Percentiles rank a stretch among this genome's conserved stretches.
phyloP scores from a whole-genome alignment of 2,113 vertebrate species.

The Crypturellus undulatus region DNA sequence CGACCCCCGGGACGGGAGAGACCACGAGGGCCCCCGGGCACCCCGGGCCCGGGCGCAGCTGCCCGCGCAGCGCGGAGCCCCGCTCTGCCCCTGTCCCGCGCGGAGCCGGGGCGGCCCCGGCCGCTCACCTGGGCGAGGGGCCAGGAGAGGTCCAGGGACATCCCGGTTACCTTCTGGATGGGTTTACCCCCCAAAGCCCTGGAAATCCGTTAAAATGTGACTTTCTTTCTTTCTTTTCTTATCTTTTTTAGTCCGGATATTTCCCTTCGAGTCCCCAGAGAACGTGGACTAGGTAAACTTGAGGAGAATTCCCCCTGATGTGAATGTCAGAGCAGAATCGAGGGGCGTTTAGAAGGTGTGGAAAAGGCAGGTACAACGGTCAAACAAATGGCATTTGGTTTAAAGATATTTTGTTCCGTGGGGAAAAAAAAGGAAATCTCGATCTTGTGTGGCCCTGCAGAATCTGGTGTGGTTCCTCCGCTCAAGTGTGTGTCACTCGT shows the following conservation, averaged over 20 bases:
- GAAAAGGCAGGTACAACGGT: not conserved
- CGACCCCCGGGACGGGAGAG: rapidly evolving
- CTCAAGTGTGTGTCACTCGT: rapidly evolving
- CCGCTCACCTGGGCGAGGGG: not conserved
- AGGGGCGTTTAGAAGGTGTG: not conserved
- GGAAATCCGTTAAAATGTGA: slow-evolving; percentile 36
- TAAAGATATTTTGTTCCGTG: not conserved
- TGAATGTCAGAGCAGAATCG: not conserved
- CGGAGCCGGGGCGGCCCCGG: not conserved
- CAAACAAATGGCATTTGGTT: not conserved
- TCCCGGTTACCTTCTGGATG: not conserved
- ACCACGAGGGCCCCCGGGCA: not conserved
- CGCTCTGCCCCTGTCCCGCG: not conserved
- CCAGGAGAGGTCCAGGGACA: not conserved
- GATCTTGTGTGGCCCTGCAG: not conserved
- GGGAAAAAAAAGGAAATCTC: not conserved
- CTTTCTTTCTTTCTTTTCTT: no score
- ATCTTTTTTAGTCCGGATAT: not conserved
- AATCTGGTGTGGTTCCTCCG: not conserved
- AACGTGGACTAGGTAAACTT: not conserved
- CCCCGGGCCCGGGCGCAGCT: not conserved
- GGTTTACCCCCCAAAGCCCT: not conserved
- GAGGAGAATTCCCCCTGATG: not conserved
- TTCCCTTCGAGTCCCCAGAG: not conserved
- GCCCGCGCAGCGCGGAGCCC: rapidly evolving